phyloP scores from a whole-genome alignment of 2,888 invertebrate species.

The Crioceris asparagi region DNA sequence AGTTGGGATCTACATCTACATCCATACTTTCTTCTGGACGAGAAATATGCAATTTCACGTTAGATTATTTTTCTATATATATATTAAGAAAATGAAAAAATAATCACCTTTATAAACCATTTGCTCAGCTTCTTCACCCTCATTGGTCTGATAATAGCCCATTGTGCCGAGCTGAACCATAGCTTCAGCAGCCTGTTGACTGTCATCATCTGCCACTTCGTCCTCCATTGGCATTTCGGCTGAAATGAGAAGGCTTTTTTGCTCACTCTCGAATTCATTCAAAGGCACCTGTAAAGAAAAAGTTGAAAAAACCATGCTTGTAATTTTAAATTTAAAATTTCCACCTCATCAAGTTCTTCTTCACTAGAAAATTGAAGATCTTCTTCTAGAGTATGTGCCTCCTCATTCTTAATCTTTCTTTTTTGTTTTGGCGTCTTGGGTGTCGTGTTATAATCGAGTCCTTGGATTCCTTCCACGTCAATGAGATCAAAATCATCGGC shows the following conservation, averaged over 20 bases:
- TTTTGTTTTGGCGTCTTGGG: slow-evolving; percentile 27
- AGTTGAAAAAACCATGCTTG: too few relatives aligned
- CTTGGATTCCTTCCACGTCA: slow-evolving; percentile 46
- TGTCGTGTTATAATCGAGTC: slow-evolving; percentile 30
- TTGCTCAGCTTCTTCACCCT: slow-evolving; percentile 27
- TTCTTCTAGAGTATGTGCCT: slow-evolving; percentile 37
- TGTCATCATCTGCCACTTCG: slow-evolving; percentile 32
- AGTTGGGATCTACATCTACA: slow-evolving; percentile 70
- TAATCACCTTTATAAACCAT: slow-evolving; percentile 21
- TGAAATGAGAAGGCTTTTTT: slow-evolving; percentile 29
- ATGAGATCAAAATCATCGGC: slow-evolving; percentile 51
- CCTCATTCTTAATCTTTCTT: slow-evolving; percentile 36
- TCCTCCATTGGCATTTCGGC: slow-evolving; percentile 36
- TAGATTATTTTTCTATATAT: too few relatives aligned
- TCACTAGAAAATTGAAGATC: slow-evolving; percentile 59
- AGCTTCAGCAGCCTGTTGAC: slow-evolving; percentile 63
- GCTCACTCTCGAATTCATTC: slow-evolving; percentile 41
- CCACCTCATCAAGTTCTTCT: slow-evolving; percentile 54
- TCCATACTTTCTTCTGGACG: slow-evolving; percentile 58
- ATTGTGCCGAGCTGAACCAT: slow-evolving; percentile 63
- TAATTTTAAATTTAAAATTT: too few relatives aligned
- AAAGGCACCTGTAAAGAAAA: slow-evolving; percentile 32
- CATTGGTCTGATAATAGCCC: slow-evolving; percentile 47
- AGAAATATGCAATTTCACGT: too few relatives aligned
- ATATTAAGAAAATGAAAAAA: slow-evolving; percentile 1